These are phyloP conservation scores for Portunus trituberculatus DNA, from an alignment of 1,140 invertebrate genomes.

Conservation along the genomic window DNA sequence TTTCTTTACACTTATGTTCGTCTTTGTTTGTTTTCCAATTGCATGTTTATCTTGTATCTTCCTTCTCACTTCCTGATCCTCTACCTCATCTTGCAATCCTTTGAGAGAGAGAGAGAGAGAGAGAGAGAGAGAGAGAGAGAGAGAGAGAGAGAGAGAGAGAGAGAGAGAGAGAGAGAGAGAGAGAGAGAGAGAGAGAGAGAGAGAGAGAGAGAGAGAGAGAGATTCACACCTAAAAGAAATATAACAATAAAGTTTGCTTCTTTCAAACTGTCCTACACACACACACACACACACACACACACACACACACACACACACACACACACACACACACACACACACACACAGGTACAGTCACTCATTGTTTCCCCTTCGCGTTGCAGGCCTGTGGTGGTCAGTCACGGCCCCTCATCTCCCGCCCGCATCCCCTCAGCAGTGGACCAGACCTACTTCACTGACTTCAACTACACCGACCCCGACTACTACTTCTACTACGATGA, in stretches of 20 bases:
- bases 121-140: no score
- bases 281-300: neutral
- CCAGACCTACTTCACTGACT: constrained; percentile 48
- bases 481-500: constrained; percentile 70
- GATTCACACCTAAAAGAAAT: no score
- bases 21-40: no score
- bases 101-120: no score
- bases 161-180: no score
- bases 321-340: constrained; percentile 23
- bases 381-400: neutral
- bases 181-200: neutral
- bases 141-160: no score
- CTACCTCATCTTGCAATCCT: no score
- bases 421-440: constrained; percentile 28
- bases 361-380: neutral
- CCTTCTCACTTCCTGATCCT: no score
- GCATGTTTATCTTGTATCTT: no score
- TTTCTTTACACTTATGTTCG: no score
- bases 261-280: neutral
- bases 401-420: neutral
- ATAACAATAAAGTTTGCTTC: neutral
- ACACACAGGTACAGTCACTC: neutral
- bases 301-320: constrained; percentile 31
- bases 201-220: neutral
- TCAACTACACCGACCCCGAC: constrained; percentile 64